Evolutionary conservation across 2,888 invertebrate genomes (phyloP), one percentile per base, ranked within the genome.

Genomic region (Pammene fasciana): DNA sequence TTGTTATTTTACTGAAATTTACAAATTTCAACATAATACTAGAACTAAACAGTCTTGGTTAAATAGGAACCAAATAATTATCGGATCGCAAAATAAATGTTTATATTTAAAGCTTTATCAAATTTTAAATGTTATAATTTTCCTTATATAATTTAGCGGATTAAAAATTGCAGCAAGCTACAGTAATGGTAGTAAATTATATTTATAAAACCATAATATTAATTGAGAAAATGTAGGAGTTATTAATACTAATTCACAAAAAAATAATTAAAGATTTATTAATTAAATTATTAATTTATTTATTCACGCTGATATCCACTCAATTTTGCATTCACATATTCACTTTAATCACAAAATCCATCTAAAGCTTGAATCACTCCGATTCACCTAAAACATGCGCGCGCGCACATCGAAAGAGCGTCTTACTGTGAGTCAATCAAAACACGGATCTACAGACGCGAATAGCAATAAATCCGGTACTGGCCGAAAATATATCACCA

Each of bases 371-470:
- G 45, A 5, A 45, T 43, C 45, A 45, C 26, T 14, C 9, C 43
- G 41, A 46, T 59, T 6, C 45, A 14, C 45, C 13, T n/a, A 55
- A 0, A 8, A n/a, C 6, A 50, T 9, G 7, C 16, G 55, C 45
- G 56, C 65, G 46, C 55, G 36, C 38, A 36, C 8, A n/a, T 5
- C 6, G 6, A 18, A 46, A 13, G 34, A 54, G 34, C 54, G 18
- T 65, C 45, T 14, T 36, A 46, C n/a, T 65, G 38, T 16, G 16
- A 65, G 46, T 46, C 46, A 45, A 65, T 65, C 55, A 55, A 34
- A 65, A 34, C 46, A 65, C 36, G 13, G 55, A 55, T 65, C 59
- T 34, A 45, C 14, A 13, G 26, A 45, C 45, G 55, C n/a, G 16
- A 57, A 18, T 36, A 36, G 46, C 10, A 38, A 34, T 45, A 26